Base-by-base conservation (phyloP, 2,113 vertebrate genomes). In the Regulus satrapa region DNA sequence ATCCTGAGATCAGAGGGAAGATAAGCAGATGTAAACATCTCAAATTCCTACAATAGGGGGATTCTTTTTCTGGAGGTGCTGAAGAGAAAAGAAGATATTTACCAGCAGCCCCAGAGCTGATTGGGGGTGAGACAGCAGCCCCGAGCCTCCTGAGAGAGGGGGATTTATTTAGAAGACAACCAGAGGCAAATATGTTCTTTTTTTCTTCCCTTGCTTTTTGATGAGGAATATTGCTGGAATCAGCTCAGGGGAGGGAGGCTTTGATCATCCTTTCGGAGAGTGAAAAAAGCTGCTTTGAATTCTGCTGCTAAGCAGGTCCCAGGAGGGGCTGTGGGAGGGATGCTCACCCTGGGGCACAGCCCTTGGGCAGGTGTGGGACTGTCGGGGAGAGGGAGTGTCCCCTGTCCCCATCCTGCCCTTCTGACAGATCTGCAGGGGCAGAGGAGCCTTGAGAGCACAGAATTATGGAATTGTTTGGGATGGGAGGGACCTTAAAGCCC, bases 121-220 rank as follows among this genome's bases (percentile, higher is more conserved):
- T 3, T 61, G 59, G 49, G 74, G 64, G 49, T 72, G 78, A 94
- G 77, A 75, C 59, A 95, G 86, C 80, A 97, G 81, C 86, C 71
- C 49, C 8, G 1, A 87, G 83, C 68, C 96, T 61, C 91, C 77
- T 67, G 91, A 72, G 91, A 76, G 24, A 81, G 66, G 48, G 56
- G 62, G 62, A 75, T 95, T 97, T 94, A 95, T 94, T 94, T 95
- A 87, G 95, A 92, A 91, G 84, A 92, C 45, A 78, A 91, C 93
- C 87, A 96, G 54, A 82, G 93, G 91, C 95, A 95, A 95, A 92
- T 90, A 87, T 23, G 34, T 48, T 74, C 68, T 80, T 45, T 56
- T 56, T 83, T 94, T 46, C 61, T 38, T 4, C 7, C 12, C 28
- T 67, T 73, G 67, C 85, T 93, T 93, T 92, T 96, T 95, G 84